Percentiles rank a stretch among this genome's conserved stretches.
phyloP scores from a whole-genome alignment of 1,140 invertebrate genomes.

The Trachymyrmex septentrionalis region DNA sequence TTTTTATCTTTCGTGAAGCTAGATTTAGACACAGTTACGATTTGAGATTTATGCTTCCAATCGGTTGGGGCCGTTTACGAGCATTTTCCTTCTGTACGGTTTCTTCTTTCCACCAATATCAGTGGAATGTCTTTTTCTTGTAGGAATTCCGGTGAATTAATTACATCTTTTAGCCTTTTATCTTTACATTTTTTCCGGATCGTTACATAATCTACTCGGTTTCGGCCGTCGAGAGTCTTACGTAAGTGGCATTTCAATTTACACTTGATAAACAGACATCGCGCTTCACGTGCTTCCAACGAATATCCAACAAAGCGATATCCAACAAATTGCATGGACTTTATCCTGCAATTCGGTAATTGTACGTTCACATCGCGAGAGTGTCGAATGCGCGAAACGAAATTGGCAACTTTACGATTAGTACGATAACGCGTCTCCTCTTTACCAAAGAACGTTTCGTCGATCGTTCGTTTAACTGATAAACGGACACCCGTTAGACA shows the following conservation, averaged over 20 bases:
- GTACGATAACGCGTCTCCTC: constrained; percentile 14
- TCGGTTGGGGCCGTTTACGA: neutral
- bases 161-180: constrained; percentile 4
- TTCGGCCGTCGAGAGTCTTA: neutral
- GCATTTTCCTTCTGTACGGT: neutral
- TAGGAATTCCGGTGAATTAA: neutral
- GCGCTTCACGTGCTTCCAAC: neutral
- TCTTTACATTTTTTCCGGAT: constrained; percentile 3
- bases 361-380: neutral
- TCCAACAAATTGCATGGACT: neutral
- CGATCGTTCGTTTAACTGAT: neutral
- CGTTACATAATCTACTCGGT: constrained; percentile 17
- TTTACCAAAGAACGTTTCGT: neutral
- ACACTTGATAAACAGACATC: constrained; percentile 4
- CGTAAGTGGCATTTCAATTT: constrained; percentile 21
- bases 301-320: too few species aligned
- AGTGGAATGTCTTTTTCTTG: neutral
- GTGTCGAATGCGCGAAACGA: neutral
- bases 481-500: constrained; percentile 60
- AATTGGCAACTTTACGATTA: constrained; percentile 8
- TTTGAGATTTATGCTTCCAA: neutral
- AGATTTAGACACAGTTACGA: neutral
- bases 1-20: neutral
- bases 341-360: constrained; percentile 24
- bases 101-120: neutral